Percentiles rank a stretch among this genome's conserved stretches.
phyloP scores from a whole-genome alignment of 2,888 invertebrate genomes.

The Anoplius nigerrimus region DNA sequence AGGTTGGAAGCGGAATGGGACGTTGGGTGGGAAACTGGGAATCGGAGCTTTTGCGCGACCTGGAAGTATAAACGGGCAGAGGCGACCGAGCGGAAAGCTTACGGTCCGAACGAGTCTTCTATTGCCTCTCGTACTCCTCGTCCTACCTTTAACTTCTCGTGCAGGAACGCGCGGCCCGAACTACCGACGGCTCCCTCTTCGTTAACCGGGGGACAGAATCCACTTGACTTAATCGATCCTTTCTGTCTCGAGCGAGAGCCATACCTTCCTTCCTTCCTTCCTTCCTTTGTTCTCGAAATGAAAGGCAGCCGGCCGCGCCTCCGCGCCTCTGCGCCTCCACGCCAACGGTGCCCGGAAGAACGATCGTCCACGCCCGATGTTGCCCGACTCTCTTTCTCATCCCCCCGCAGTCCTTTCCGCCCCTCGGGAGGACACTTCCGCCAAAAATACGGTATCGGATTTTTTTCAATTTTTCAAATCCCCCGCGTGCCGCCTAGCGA shows the following conservation, averaged over 20 bases:
- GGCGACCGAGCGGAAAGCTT: slow-evolving; percentile 13
- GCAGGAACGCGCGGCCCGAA: slow-evolving; percentile 28
- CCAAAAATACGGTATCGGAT: too few relatives aligned
- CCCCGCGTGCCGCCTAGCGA: too few relatives aligned
- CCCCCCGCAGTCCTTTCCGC: slow-evolving; percentile 30
- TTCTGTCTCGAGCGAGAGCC: slow-evolving; percentile 26
- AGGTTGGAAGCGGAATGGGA: not conserved
- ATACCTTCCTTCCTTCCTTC: slow-evolving; percentile 8
- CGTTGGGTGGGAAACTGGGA: slow-evolving; percentile 12
- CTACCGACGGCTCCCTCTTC: slow-evolving; percentile 41
- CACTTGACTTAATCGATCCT: slow-evolving; percentile 58
- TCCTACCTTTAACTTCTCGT: slow-evolving; percentile 3
- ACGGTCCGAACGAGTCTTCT: slow-evolving; percentile 23
- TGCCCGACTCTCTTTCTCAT: not conserved
- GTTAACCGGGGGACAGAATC: slow-evolving; percentile 53
- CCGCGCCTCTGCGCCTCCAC: not conserved
- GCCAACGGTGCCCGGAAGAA: not conserved
- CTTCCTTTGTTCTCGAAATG: slow-evolving; percentile 17
- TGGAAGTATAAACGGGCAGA: not conserved
- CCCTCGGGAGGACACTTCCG: too few relatives aligned
- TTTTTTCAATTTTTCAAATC: too few relatives aligned
- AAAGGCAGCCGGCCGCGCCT: not conserved
- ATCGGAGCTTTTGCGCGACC: slow-evolving; percentile 28
- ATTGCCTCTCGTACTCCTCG: slow-evolving; percentile 5
- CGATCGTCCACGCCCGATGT: not conserved